Evolutionary conservation across 2,797 vertebrate species (phyloP).

Genomic region (Apogon talboti): DNA sequence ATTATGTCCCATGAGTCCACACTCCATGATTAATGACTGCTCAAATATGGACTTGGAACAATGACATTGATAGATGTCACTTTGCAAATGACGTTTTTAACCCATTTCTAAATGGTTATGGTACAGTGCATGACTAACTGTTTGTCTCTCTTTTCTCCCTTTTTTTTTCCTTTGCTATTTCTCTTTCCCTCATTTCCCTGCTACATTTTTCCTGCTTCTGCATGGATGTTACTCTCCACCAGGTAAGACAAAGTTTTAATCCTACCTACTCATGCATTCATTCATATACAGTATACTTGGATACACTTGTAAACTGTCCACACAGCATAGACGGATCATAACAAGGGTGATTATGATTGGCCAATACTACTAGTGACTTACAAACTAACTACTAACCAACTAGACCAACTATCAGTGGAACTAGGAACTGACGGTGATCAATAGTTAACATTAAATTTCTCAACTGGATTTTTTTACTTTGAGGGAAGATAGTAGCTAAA

Average conservation of each 20-base stretch:
- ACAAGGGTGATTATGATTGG: no score
- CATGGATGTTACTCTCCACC: slow-evolving; percentile 34
- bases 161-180: slow-evolving; percentile 5
- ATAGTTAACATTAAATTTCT: no score
- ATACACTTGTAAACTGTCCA: no score
- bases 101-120: slow-evolving; percentile 56
- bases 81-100: slow-evolving; percentile 69
- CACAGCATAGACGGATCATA: no score
- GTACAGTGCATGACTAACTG: slow-evolving; percentile 58
- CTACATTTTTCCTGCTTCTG: background rate
- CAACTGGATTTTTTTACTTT: no score
- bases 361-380: no score
- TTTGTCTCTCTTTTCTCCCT: slow-evolving; percentile 44
- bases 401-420: no score
- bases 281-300: no score
- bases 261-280: background rate
- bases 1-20: slow-evolving; percentile 60
- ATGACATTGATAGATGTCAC: slow-evolving; percentile 77
- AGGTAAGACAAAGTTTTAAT: slow-evolving; percentile 62
- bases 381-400: no score
- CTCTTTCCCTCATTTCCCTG: slow-evolving; percentile 1
- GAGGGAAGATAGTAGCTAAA: no score
- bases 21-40: slow-evolving; percentile 74
- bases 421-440: no score
- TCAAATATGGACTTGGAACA: slow-evolving; percentile 64